Percentiles rank a stretch among this genome's conserved stretches.
These are phyloP conservation scores for Drosophila basisetae DNA, from an alignment of 2,888 invertebrate genomes.

Conservation along the genomic window DNA sequence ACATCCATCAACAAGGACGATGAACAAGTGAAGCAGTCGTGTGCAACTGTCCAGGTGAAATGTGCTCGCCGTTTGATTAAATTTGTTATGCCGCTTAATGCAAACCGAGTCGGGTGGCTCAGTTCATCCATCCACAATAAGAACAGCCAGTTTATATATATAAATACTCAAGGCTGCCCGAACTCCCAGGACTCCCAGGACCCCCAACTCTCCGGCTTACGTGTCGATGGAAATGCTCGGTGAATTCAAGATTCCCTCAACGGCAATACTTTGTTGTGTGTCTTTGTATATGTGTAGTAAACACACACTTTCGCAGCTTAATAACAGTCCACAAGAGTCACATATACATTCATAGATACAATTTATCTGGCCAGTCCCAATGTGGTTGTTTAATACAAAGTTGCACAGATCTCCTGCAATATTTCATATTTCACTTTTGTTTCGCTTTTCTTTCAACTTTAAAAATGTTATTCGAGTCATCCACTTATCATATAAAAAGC, in stretches of 20 bases:
- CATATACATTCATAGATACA: constrained; percentile 8
- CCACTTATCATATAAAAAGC: not conserved
- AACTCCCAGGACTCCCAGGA: not conserved
- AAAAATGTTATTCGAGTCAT: not conserved
- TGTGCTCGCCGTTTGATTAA: constrained; percentile 65
- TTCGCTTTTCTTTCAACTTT: not conserved
- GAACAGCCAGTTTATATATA: not conserved
- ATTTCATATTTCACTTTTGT: not conserved
- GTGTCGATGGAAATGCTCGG: constrained; percentile 19
- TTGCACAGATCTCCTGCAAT: not conserved
- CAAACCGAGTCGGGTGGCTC: constrained; percentile 1
- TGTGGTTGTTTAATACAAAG: constrained; percentile 4
- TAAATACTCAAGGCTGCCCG: not conserved
- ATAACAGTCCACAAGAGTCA: constrained; percentile 3
- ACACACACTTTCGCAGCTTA: not conserved
- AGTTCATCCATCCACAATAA: constrained; percentile 3
- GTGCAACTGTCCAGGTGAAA: constrained; percentile 42
- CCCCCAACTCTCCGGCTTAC: not conserved
- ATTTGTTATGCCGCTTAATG: constrained; percentile 54
- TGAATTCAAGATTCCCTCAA: not conserved
- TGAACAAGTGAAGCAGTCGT: constrained; percentile 49
- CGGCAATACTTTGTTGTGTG: constrained; percentile 10
- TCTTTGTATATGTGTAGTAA: constrained; percentile 3
- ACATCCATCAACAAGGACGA: constrained; percentile 58
- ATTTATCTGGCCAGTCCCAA: not conserved